Evolutionary conservation across 2,888 invertebrate genomes (phyloP).

Genomic region (Busseola fusca): DNA sequence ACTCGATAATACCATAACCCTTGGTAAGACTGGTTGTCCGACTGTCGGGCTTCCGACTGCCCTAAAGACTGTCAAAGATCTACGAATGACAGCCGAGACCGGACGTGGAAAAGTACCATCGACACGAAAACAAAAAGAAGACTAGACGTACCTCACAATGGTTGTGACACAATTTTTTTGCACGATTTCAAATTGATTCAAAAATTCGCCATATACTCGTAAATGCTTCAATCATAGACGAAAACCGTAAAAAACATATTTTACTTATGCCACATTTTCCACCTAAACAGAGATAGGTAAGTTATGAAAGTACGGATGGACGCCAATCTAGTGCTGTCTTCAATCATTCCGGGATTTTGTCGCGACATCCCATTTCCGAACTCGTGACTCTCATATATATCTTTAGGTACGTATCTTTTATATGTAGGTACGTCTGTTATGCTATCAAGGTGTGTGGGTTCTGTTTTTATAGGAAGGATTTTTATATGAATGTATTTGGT

Average conservation of each 20-base stretch:
- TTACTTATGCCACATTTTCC: slow-evolving; percentile 10
- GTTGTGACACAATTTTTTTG: not conserved
- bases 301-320: slow-evolving; percentile 60
- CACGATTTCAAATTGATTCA: not conserved
- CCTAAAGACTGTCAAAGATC: no score
- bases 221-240: not conserved
- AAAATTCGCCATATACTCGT: not conserved
- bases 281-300: slow-evolving; percentile 39
- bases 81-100: no score
- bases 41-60: no score
- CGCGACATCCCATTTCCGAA: slow-evolving; percentile 76
- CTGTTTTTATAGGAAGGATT: slow-evolving; percentile 8
- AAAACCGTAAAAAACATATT: not conserved
- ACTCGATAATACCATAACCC: no score
- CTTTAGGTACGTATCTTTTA: slow-evolving; percentile 26
- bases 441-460: slow-evolving; percentile 35
- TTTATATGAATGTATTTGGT: slow-evolving; percentile 1
- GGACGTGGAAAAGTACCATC: no score
- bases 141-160: not conserved
- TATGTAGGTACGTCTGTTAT: slow-evolving; percentile 6
- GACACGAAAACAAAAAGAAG: no score
- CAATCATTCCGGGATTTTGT: slow-evolving; percentile 75
- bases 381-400: slow-evolving; percentile 59
- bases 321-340: slow-evolving; percentile 71
- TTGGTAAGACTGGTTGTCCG: no score